Base-by-base conservation (phyloP, 1,140 invertebrate genomes). In the Ips nitidus region DNA sequence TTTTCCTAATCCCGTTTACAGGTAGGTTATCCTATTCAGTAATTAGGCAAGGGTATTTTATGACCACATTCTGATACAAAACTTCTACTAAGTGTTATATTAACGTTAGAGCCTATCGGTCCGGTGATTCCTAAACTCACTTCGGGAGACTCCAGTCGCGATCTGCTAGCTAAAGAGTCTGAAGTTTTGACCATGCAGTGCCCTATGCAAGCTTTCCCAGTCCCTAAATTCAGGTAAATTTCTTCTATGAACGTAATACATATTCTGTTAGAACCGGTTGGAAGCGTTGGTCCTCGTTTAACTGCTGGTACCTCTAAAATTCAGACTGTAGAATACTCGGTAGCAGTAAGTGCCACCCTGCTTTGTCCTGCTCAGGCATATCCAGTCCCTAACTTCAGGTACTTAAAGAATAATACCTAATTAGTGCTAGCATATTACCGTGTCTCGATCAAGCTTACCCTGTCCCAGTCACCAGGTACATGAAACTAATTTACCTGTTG, bases 71-170 rank as follows among this genome's bases (percentile, higher is more conserved):
- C 37, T 4, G 5, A 59, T 42, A 6, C 7, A 59, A 22, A 22
- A 22, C 38, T 5, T 41, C 41, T 59, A 8, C 5, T 8, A 36
- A 41, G 39, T 50, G 42, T 38, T 62, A 37, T 62, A 22, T 62
- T 59, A 8, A 41, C 41, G 62, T 38, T 81, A 93, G 91, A 93
- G 75, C 91, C 91, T 38, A 85, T 93, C 72, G 88, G 88, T 78
- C 87, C 87, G 75, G 90, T 90, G 66, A 85, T 87, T 52, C 91
- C 91, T 41, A 90, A 90, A 81, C 86, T 94, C 78, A 89, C 89
- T 52, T 87, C 88, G 71, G 88, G 84, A 69, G 89, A 88, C 79
- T 84, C 85, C 78, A 86, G 84, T 83, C 85, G 84, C 75, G 86
- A 84, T 70, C 87, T 86, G 77, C 83, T 81, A 72, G 84, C 82